Evolutionary conservation across 2,797 vertebrate genomes (phyloP), one percentile per base, ranked within the genome.

Genomic region (Acrocephalus scirpaceus): DNA sequence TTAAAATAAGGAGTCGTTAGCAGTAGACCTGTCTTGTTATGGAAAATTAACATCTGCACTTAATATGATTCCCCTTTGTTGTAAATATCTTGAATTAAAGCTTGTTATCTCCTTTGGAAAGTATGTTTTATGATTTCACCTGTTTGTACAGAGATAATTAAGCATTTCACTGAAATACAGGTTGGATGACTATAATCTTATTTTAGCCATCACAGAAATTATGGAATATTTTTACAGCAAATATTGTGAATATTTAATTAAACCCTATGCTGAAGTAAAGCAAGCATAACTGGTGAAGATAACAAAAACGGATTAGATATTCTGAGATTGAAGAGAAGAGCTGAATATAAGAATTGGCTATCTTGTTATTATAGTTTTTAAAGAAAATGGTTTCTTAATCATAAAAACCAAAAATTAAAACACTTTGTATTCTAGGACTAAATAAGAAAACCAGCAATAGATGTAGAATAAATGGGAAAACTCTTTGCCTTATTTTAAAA

Each of bases 11-110:
- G 48, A 95, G 87, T 72, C 96, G 91, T 94, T 97, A 90, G 86
- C 92, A 93, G 85, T 87, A 97, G 91, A 97, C 60, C 90, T 89
- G 50, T 95, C 93, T 95, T 96, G 57, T 97, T 98, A 94, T 78
- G 70, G 78, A 91, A 97, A 97, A 97, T 96, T 97, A 97, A 97
- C 91, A 93, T 94, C 82, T 96, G 70, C 92, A 82, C 85, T 96
- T 97, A 97, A 97, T 96, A 96, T 95, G 85, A 96, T 86, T 95
- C 75, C 53, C 47, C 45, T 95, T 96, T 90, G 70, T 78, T 97
- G 74, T 94, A 97, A 97, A 96, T 86, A 97, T 60, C 53, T 72
- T 86, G 90, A 86, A 94, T 96, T 93, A 96, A 94, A 94, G 88
- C 87, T 92, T 96, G 88, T 97, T 96, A 97, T 96, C 95, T 96